A percentile compares a stretch with the other conserved stretches of the same genome.
phyloP scores from a whole-genome alignment of 2,113 vertebrate species.

The Dinomys branickii region DNA sequence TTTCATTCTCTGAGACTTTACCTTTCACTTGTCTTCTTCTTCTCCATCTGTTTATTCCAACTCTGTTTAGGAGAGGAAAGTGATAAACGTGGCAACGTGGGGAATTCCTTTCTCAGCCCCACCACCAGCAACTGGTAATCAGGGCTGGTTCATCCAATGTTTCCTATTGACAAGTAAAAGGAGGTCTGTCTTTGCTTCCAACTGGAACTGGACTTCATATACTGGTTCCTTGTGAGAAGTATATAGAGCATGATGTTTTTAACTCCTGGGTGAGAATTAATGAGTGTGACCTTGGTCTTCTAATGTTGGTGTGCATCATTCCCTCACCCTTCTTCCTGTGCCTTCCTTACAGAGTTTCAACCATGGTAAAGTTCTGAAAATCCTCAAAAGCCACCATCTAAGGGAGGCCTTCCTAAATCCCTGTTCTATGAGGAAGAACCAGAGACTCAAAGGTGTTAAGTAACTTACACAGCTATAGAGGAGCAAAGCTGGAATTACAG shows the following conservation, averaged over 20 bases:
- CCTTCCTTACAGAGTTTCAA: not conserved
- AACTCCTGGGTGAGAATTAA: not conserved
- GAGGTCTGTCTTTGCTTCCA: not conserved
- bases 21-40: not conserved
- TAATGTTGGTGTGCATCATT: not conserved
- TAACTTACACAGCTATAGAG: not conserved
- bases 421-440: not conserved
- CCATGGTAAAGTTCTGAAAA: not conserved
- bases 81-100: not conserved
- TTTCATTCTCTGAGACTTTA: not conserved
- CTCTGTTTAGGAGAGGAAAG: not conserved
- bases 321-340: not conserved
- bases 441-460: not conserved
- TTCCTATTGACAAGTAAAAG: not conserved
- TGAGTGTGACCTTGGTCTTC: not conserved
- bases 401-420: not conserved
- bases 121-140: not conserved
- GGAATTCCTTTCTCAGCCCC: not conserved
- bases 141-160: not conserved
- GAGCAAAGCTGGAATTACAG: not conserved
- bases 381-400: not conserved
- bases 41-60: not conserved
- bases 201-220: not conserved
- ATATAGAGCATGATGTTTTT: not conserved
- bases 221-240: not conserved